Base-by-base conservation (phyloP, 2,888 invertebrate species). In the Agrotis clavis region DNA sequence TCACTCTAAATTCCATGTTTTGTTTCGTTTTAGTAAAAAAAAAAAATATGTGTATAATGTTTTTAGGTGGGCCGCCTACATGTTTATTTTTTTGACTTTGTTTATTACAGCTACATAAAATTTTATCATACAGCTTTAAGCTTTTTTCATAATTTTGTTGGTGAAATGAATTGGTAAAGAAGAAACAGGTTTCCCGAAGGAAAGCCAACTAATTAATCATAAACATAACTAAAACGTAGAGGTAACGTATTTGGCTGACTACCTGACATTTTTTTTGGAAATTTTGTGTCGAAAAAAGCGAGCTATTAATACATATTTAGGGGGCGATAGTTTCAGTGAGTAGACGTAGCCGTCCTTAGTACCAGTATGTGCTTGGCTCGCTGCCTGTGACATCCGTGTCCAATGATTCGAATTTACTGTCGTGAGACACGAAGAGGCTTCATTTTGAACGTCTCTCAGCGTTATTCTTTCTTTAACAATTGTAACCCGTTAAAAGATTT, bases 1-100 rank as follows among this genome's bases (percentile, higher is more conserved):
- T 90, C 90, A 87, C 87, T 88, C 88, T 84, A 86, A 90, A 89
- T 90, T 89, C 87, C 85, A 84, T 90, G 87, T 90, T 91, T 89
- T 88, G 88, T 90, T 91, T 89, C 86, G 85, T 86, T 89, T 83
- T 78, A 80, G 83, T 81, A 87, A 87, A 90, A 89, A 87, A 87
- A 90, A 89, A 57, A 86, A 87, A 82, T 79, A 86, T 83, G 76
- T 77, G 67, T 75, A 77, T 82, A 82, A 78, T 19, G 84, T 83
- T 64, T 86, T 83, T 68, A 83, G 79, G 81, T 76, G 63, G 70
- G 68, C 63, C 67, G 72, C 71, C 79, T 81, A 79, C 84, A 84
- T 81, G 73, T 77, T 77, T 81, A 82, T 85, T 79, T 84, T 85
- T 79, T 85, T 82, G 81, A 82, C 77, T 81, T 74, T 77, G 75